These are phyloP conservation scores for Cryptotis parvus DNA, from an alignment of 2,113 vertebrate genomes.

Conservation along the genomic window DNA sequence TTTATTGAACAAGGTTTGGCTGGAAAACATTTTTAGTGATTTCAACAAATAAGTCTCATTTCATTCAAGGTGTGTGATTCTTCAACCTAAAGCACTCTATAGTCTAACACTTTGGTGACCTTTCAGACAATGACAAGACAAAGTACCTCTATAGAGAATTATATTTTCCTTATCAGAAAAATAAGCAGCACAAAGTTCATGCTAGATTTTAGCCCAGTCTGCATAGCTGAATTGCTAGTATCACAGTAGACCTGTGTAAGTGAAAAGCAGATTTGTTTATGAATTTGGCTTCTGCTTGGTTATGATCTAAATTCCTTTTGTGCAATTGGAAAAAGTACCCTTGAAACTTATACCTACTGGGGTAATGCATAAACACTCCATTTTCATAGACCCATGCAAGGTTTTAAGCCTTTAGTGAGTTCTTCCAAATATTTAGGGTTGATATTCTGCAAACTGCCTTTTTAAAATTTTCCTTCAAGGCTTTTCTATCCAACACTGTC, in stretches of 20 bases:
- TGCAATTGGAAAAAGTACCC: slow-evolving; percentile 56
- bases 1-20: slow-evolving; percentile 70
- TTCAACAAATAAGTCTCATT: slow-evolving; percentile 70
- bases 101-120: slow-evolving; percentile 50
- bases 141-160: slow-evolving; percentile 73
- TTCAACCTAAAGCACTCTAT: slow-evolving; percentile 51
- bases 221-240: slow-evolving; percentile 18
- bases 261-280: slow-evolving; percentile 8
- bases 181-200: slow-evolving; percentile 6
- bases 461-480: slow-evolving; percentile 34
- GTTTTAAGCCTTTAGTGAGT: slow-evolving; percentile 59
- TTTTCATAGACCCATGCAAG: slow-evolving; percentile 40
- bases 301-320: slow-evolving; percentile 66
- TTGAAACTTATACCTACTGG: slow-evolving; percentile 39
- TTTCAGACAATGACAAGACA: slow-evolving; percentile 74
- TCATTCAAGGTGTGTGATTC: slow-evolving; percentile 67
- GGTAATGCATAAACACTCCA: not conserved
- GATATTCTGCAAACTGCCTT: slow-evolving; percentile 48
- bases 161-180: slow-evolving; percentile 68
- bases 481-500: slow-evolving; percentile 35
- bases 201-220: slow-evolving; percentile 60
- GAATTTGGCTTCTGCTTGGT: slow-evolving; percentile 12
- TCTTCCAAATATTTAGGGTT: slow-evolving; percentile 58
- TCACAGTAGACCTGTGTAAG: not conserved
- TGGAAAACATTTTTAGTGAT: slow-evolving; percentile 50